A percentile compares a stretch with the other conserved stretches of the same genome.
These are phyloP conservation scores for Pyxicephalus adspersus DNA, from an alignment of 2,113 vertebrate species.

Conservation along the genomic window DNA sequence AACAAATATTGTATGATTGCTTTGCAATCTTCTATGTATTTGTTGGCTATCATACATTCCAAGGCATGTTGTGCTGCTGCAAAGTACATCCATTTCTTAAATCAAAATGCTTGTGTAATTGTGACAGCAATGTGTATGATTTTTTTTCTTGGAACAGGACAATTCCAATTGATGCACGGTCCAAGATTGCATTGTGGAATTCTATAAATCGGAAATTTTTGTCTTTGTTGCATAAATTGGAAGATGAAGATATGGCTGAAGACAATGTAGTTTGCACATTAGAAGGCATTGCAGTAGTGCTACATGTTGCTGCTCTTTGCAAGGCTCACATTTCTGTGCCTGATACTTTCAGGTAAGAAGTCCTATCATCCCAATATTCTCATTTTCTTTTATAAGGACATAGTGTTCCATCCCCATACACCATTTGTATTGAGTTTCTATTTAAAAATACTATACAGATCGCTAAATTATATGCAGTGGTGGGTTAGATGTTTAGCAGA, in stretches of 20 bases:
- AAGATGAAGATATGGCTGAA: conserved; percentile 57
- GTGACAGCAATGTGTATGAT: too few species aligned
- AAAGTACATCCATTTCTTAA: too few species aligned
- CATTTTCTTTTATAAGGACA: conserved; percentile 37
- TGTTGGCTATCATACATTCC: too few species aligned
- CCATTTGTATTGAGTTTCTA: conserved; percentile 10
- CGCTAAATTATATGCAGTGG: too few species aligned
- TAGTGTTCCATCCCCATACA: not conserved
- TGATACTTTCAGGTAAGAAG: conserved; percentile 64
- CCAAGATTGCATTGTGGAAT: conserved; percentile 80
- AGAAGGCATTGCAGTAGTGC: conserved; percentile 76
- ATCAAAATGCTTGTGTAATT: too few species aligned
- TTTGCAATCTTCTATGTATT: too few species aligned
- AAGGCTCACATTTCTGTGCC: conserved; percentile 66
- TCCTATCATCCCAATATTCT: not conserved
- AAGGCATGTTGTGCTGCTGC: too few species aligned
- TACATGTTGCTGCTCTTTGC: conserved; percentile 83
- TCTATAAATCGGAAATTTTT: conserved; percentile 71
- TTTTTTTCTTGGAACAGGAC: conserved; percentile 68
- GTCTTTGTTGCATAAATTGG: conserved; percentile 75
- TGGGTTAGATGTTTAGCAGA: too few species aligned
- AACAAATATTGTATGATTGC: too few species aligned
- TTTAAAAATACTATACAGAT: too few species aligned
- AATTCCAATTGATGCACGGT: conserved; percentile 74
- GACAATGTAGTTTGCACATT: conserved; percentile 65